Evolutionary conservation across 2,888 invertebrate species (phyloP).

Genomic region (Pachycephus smyrnensis): DNA sequence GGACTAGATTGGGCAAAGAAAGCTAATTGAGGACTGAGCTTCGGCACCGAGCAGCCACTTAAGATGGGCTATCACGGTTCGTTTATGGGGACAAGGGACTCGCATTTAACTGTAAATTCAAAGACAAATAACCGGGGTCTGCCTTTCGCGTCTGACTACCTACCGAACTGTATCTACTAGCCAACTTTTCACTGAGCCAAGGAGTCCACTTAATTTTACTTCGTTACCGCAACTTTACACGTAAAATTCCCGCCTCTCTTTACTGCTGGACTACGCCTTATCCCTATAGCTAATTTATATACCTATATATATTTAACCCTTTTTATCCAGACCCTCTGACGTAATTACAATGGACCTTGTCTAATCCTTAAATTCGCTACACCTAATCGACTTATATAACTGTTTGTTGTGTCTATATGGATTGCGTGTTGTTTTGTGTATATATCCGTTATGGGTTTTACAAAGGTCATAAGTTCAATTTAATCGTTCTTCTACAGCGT

Average conservation of each 20-base stretch:
- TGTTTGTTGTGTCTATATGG: background rate
- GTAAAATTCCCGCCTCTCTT: background rate
- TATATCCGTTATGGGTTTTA: no score
- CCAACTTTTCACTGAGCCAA: background rate
- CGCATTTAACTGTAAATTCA: constrained; percentile 11
- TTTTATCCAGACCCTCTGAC: background rate
- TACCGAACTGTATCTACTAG: no score
- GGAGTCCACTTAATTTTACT: background rate
- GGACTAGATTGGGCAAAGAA: constrained; percentile 6
- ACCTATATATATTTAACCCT: background rate
- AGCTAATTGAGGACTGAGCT: constrained; percentile 6
- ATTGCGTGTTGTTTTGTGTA: no score
- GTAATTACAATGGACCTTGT: background rate
- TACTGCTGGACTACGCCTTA: background rate
- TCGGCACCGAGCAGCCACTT: background rate
- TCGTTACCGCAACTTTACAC: background rate
- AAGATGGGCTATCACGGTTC: constrained; percentile 8
- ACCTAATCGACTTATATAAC: background rate
- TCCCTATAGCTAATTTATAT: background rate
- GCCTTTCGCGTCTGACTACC: no score
- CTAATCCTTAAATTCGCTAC: background rate
- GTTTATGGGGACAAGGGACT: constrained; percentile 15
- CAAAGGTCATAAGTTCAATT: background rate
- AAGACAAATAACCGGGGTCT: constrained; percentile 11
- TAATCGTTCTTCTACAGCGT: background rate